A percentile compares a stretch with the other conserved stretches of the same genome.
Evolutionary conservation across 2,888 invertebrate genomes (phyloP).

Genomic region (Drosophila suboccidentalis): DNA sequence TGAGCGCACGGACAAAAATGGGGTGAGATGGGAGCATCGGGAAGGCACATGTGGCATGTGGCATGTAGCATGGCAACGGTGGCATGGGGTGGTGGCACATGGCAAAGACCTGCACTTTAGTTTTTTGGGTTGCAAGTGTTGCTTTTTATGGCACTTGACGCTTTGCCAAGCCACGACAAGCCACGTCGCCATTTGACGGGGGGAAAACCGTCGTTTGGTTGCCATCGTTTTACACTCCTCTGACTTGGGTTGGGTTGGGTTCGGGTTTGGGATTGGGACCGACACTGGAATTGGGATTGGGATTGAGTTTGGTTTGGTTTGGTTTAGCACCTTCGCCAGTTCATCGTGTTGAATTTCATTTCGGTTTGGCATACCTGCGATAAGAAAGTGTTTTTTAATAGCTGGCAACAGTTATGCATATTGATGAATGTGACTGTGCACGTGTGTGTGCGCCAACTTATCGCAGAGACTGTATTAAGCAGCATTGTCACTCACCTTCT

Average conservation of each 20-base stretch:
- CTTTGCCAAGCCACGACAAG: slow-evolving; percentile 61
- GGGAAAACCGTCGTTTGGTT: slow-evolving; percentile 14
- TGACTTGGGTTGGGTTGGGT: slow-evolving; percentile 2
- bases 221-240: slow-evolving; percentile 37
- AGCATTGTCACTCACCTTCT: slow-evolving; percentile 37
- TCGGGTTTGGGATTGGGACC: neutral
- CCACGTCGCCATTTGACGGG: slow-evolving; percentile 54
- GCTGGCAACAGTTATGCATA: slow-evolving; percentile 60
- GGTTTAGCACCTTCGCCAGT: slow-evolving; percentile 51
- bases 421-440: slow-evolving; percentile 30
- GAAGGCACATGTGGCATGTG: neutral
- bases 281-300: neutral
- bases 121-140: slow-evolving; percentile 80
- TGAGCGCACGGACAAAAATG: slow-evolving; percentile 64
- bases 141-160: slow-evolving; percentile 79
- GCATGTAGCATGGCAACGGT: slow-evolving; percentile 8
- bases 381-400: slow-evolving; percentile 75
- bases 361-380: slow-evolving; percentile 44
- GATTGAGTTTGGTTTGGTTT: slow-evolving; percentile 5
- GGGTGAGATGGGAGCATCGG: slow-evolving; percentile 16
- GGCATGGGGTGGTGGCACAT: slow-evolving; percentile 43
- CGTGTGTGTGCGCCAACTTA: slow-evolving; percentile 19
- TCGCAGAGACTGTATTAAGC: slow-evolving; percentile 10
- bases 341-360: slow-evolving; percentile 66
- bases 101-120: slow-evolving; percentile 74